A percentile compares a stretch with the other conserved stretches of the same genome.
phyloP scores from a whole-genome alignment of 2,113 vertebrate genomes.

The Corythoichthys haematopterus region DNA sequence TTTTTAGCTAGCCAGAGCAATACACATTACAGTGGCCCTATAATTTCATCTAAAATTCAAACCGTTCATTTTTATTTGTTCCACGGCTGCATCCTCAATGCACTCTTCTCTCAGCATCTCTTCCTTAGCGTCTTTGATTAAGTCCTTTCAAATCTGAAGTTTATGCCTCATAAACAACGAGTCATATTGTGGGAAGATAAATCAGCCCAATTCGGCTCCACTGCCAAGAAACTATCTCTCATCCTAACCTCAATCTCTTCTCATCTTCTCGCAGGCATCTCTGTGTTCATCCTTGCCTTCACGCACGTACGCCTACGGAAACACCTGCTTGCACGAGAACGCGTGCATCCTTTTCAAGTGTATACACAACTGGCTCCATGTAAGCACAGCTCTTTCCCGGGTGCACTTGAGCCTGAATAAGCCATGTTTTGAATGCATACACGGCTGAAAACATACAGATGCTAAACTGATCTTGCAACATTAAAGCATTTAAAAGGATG shows the following conservation, averaged over 20 bases:
- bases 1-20: slow-evolving; percentile 11
- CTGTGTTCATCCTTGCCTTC: slow-evolving; percentile 43
- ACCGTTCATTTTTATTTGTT: not conserved
- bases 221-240: slow-evolving; percentile 43
- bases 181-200: slow-evolving; percentile 69
- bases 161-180: slow-evolving; percentile 57
- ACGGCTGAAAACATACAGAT: slow-evolving; percentile 16
- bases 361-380: slow-evolving; percentile 19
- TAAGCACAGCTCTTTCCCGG: not conserved
- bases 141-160: slow-evolving; percentile 57
- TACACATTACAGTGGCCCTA: not conserved
- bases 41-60: slow-evolving; percentile 9
- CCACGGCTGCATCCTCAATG: not conserved
- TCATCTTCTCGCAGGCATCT: slow-evolving; percentile 46
- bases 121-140: slow-evolving; percentile 25
- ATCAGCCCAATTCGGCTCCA: slow-evolving; percentile 48
- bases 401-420: slow-evolving; percentile 6
- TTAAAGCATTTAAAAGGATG: slow-evolving; percentile 19
- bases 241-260: slow-evolving; percentile 34
- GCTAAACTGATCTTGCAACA: slow-evolving; percentile 7
- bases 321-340: slow-evolving; percentile 40
- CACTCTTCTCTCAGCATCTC: not conserved
- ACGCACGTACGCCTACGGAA: slow-evolving; percentile 61
- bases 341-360: slow-evolving; percentile 43
- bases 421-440: slow-evolving; percentile 5